Evolutionary conservation across 1,140 invertebrate genomes (phyloP).

Genomic region (Tetragnatha versicolor): DNA sequence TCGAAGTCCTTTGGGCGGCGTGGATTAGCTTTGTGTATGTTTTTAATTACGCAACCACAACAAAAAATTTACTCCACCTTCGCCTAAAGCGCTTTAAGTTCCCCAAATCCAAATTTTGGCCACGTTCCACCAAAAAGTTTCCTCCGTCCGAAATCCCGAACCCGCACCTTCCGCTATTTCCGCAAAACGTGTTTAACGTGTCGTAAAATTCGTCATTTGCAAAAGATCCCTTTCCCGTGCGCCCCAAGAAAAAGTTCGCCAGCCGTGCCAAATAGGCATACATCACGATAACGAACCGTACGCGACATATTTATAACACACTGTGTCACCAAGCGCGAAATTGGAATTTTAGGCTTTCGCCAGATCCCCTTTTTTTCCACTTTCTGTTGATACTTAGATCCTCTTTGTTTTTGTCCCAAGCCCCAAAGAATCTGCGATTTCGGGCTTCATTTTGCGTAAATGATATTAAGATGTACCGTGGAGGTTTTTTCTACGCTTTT

Average conservation of each 20-base stretch:
- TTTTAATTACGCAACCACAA: no score
- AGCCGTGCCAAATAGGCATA: constrained; percentile 49
- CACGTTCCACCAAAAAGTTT: constrained; percentile 6
- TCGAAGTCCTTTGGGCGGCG: no score
- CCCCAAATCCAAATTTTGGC: background rate
- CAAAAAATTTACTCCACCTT: no score
- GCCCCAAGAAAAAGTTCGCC: constrained; percentile 20
- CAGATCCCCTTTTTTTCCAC: constrained; percentile 24
- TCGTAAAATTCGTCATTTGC: constrained; percentile 39
- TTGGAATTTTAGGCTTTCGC: constrained; percentile 44
- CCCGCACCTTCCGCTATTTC: constrained; percentile 1
- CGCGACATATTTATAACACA: constrained; percentile 41
- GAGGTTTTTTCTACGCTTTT: no score
- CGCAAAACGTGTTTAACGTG: constrained; percentile 18
- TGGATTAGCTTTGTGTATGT: no score
- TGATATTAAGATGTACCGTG: constrained; percentile 46
- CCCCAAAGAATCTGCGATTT: constrained; percentile 1
- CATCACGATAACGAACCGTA: constrained; percentile 51
- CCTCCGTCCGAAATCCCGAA: background rate
- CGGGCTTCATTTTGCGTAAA: constrained; percentile 43
- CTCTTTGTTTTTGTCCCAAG: constrained; percentile 7
- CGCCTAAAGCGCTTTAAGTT: no score
- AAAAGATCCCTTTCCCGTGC: constrained; percentile 2
- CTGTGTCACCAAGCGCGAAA: constrained; percentile 52
- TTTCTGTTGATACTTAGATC: background rate